A percentile compares a stretch with the other conserved stretches of the same genome.
Evolutionary conservation across 2,888 invertebrate genomes (phyloP).

Genomic region (Pheosia tremula): DNA sequence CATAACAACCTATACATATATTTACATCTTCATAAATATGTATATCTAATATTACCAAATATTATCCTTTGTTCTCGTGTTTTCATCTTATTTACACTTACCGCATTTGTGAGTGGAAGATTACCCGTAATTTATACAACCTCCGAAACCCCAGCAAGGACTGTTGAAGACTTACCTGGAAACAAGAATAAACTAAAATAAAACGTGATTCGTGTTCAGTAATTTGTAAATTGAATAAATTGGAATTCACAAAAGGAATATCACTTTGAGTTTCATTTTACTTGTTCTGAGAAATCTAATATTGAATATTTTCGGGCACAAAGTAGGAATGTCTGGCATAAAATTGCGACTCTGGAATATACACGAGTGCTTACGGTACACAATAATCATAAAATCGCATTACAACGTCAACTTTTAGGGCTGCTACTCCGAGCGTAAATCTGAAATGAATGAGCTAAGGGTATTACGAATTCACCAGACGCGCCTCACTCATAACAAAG

Average conservation of each 20-base stretch:
- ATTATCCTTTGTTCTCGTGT: slow-evolving; percentile 15
- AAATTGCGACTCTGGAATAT: slow-evolving; percentile 27
- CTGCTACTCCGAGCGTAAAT: slow-evolving; percentile 54
- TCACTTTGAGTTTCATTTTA: slow-evolving; percentile 2
- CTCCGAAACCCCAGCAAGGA: slow-evolving; percentile 17
- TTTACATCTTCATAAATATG: slow-evolving; percentile 46
- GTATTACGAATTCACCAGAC: slow-evolving; percentile 61
- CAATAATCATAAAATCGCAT: slow-evolving; percentile 58
- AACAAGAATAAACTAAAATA: slow-evolving; percentile 43
- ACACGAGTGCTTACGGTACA: slow-evolving; percentile 43
- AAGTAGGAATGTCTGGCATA: slow-evolving; percentile 19
- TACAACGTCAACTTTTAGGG: slow-evolving; percentile 53
- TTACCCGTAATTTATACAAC: slow-evolving; percentile 29
- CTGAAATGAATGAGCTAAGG: slow-evolving; percentile 54
- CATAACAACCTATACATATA: slow-evolving; percentile 37
- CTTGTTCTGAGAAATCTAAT: slow-evolving; percentile 22
- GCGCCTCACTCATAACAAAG: slow-evolving; percentile 67
- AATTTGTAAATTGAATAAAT: slow-evolving; percentile 27
- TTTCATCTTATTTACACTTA: slow-evolving; percentile 23
- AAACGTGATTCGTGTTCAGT: slow-evolving; percentile 35
- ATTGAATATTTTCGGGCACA: slow-evolving; percentile 16
- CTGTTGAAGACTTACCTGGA: slow-evolving; percentile 42
- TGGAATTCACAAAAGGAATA: slow-evolving; percentile 23
- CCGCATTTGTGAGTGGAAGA: slow-evolving; percentile 20
- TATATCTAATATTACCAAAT: slow-evolving; percentile 23